Base-by-base conservation (phyloP, 2,888 invertebrate species). In the Ligdia adustata region DNA sequence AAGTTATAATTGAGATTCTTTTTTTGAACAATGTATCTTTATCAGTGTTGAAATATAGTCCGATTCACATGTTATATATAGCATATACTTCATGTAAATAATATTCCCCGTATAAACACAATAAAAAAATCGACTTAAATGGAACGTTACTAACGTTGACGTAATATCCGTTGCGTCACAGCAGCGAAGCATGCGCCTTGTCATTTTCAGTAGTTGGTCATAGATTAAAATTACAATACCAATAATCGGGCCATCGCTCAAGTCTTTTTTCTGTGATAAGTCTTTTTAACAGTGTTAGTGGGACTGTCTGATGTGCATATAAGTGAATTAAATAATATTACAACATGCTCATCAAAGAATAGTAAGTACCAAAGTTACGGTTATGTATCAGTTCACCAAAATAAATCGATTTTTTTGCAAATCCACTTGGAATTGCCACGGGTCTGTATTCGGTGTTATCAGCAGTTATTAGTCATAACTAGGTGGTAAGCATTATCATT, bases 281-380 rank as follows among this genome's bases (percentile, higher is more conserved):
- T 82, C 72, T 78, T 75, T 68, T 81, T 69, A 75, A 76, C 71
- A 67, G 81, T 83, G 82, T 73, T 82, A 82, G 90, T 91, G 91
- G 43, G 80, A 90, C 83, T 86, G 83, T 91, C 88, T 88, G 75
- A 86, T 88, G 88, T 89, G 86, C 83, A 79, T 84, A 70, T 85
- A 84, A 82, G 86, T 86, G 82, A 77, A 75, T 70, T 65, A 76
- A 72, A 72, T 78, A 79, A 77, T 72, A 74, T 78, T 66, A 78
- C 89, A 92, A 82, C 78, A 93, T 93, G 93, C 91, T 93, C 87
- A 93, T 93, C 85, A 93, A 93, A 91, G 93, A 93, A 92, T 93
- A 90, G 93, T 93, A 81, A 93, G 93, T 93, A 90, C 18, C 44
- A 41, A 32, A 52, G 59, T 61, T 70, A 75, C 81, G 84, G 86